Evolutionary conservation across 2,888 invertebrate species (phyloP), one percentile per base, ranked within the genome.

Genomic region (Pycnomerus fuliginosus): DNA sequence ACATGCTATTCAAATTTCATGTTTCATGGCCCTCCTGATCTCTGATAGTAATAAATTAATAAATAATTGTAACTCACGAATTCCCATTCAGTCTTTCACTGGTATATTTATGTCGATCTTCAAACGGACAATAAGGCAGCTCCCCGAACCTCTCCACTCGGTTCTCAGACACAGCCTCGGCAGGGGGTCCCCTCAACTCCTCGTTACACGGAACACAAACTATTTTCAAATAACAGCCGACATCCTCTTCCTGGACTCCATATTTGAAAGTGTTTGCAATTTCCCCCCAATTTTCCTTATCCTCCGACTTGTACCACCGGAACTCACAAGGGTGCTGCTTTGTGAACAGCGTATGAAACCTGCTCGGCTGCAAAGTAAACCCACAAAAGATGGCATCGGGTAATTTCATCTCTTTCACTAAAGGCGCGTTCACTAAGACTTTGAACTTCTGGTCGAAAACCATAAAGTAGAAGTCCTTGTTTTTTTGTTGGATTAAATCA

Each of bases 41-140:
- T n/a, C n/a, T n/a, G 27, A 12, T 10, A 25, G 24, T 2, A 13
- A 24, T 29, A 27, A 16, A 16, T 24, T n/a, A 5, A 8, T 25
- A 14, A 22, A 1, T 33, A 11, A 5, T 16, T 41, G 1, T 11
- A 17, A 54, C 71, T 63, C 67, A 87, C 87, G 79, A 78, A 52
- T 76, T 75, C 7, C 72, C 73, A 12, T 64, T 66, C n/a, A 86
- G 69, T 57, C 73, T 76, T 24, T 75, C 60, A 38, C 67, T 65
- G 0, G 93, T 93, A 64, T 83, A 85, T 30, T 71, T 53, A 61
- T 91, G 91, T 28, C 93, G 78, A 0, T 67, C 76, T 69, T 91
- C 87, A 77, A 90, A 93, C 1, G 90, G 91, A 68, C 90, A 92
- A 3, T 53, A 51, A 3, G 61, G 58, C 22, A 60, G 37, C n/a